A percentile compares a stretch with the other conserved stretches of the same genome.
Evolutionary conservation across 37 sponge, comb jelly and placozoan species (phyloP).

Genomic region (Beroe forskalii): DNA sequence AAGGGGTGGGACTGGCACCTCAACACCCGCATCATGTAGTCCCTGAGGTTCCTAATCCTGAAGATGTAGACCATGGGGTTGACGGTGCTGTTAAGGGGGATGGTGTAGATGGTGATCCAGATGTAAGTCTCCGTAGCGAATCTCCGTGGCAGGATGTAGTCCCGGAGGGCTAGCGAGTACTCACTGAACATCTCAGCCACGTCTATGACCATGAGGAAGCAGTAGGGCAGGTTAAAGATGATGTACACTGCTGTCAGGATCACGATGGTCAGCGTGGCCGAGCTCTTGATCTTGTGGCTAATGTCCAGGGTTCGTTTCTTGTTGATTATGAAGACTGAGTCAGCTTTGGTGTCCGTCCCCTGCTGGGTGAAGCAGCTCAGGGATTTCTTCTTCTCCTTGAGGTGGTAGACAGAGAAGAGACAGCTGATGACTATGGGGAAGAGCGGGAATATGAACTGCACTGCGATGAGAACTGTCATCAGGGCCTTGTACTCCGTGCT

Average conservation of each 20-base stretch:
- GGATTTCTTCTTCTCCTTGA: not conserved
- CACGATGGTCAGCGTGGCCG: conserved; percentile 31
- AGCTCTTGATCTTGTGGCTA: not conserved
- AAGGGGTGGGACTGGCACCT: not conserved
- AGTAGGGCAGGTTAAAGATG: conserved; percentile 49
- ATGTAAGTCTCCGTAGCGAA: not conserved
- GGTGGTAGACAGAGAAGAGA: not conserved
- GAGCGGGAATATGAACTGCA: conserved; percentile 19
- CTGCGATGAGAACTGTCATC: not conserved
- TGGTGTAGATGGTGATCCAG: conserved; percentile 1
- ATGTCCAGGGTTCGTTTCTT: no score
- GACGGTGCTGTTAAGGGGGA: conserved; percentile 55
- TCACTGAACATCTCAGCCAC: conserved; percentile 1
- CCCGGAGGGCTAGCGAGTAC: not conserved
- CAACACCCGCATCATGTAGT: not conserved
- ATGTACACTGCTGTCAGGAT: conserved; percentile 46
- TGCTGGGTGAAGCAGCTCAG: not conserved
- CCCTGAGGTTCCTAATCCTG: not conserved
- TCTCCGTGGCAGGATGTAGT: not conserved
- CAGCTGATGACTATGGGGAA: conserved; percentile 57
- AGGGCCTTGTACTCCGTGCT: not conserved
- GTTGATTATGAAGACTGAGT: not conserved
- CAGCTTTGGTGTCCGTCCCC: not conserved
- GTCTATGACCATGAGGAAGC: conserved; percentile 3
- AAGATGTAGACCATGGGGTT: conserved; percentile 34